These are phyloP conservation scores for Hippopotamus amphibius DNA, from an alignment of 2,113 vertebrate genomes.

Conservation along the genomic window DNA sequence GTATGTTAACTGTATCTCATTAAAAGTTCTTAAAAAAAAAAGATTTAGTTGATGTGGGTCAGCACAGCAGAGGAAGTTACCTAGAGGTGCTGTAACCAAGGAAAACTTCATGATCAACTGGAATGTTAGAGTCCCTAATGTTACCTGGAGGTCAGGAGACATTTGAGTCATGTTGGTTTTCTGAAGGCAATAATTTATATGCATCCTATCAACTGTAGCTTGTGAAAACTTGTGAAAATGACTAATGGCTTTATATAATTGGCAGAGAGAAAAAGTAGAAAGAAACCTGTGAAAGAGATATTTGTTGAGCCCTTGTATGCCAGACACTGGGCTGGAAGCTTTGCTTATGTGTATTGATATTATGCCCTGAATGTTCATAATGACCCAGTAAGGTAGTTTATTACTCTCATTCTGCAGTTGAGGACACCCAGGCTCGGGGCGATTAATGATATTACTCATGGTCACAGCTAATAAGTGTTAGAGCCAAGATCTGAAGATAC, in stretches of 20 bases:
- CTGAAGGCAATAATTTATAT: neutral
- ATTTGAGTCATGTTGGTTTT: neutral
- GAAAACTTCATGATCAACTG: neutral
- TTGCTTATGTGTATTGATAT: neutral
- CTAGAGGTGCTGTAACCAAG: neutral
- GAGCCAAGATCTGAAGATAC: conserved; percentile 32
- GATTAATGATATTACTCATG: neutral
- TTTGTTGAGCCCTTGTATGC: neutral
- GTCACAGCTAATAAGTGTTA: neutral
- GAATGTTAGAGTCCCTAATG: neutral
- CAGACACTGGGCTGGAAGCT: neutral
- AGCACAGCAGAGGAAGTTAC: neutral
- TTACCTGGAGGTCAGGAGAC: neutral
- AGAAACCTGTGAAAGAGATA: neutral
- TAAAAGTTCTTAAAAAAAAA: too few relatives aligned
- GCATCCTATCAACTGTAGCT: neutral
- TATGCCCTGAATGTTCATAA: neutral
- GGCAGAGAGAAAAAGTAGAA: neutral
- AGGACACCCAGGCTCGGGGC: neutral
- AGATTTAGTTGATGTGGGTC: neutral
- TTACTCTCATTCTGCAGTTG: neutral
- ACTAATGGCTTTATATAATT: neutral
- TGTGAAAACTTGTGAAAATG: conserved; percentile 36
- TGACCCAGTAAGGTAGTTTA: neutral
- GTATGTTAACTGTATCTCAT: too few relatives aligned